Evolutionary conservation across 2,113 vertebrate species (phyloP).

Genomic region (Holacanthus passer): DNA sequence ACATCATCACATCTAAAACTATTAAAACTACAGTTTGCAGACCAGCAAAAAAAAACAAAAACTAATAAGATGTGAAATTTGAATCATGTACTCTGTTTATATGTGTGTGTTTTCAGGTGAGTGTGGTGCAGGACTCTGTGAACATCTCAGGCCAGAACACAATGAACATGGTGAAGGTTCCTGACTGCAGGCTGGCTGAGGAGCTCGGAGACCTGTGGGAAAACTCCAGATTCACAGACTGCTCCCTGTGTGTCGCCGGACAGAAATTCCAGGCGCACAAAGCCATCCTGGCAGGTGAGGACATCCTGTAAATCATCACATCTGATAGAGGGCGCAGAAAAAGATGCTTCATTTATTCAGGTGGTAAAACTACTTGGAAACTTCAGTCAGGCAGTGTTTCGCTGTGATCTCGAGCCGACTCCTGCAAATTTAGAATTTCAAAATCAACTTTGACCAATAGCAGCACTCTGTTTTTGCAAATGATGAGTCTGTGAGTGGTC

Average conservation of each 20-base stretch:
- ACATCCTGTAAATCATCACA: not conserved
- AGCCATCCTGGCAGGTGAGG: conserved; percentile 92
- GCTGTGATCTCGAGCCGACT: too few species aligned
- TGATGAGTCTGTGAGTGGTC: too few species aligned
- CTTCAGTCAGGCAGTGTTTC: not conserved
- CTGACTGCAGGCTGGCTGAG: conserved; percentile 92
- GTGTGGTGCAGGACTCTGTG: conserved; percentile 94
- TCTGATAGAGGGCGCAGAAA: not conserved
- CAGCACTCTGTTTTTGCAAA: too few species aligned
- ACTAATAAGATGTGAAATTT: not conserved
- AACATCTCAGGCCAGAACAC: conserved; percentile 94
- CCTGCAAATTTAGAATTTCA: too few species aligned
- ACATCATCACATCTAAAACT: not conserved
- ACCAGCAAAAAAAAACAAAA: not conserved
- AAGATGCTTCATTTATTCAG: not conserved
- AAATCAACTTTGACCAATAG: too few species aligned
- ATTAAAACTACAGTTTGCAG: too few species aligned
- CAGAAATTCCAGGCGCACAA: conserved; percentile 95
- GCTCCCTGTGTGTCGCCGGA: conserved; percentile 91
- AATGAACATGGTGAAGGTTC: conserved; percentile 95
- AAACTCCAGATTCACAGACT: conserved; percentile 92
- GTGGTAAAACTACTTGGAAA: not conserved
- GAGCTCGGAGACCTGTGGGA: conserved; percentile 94
- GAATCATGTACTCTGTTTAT: not conserved
- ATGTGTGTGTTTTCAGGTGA: conserved; percentile 84